These are phyloP conservation scores for Buathra laborator DNA, from an alignment of 2,888 invertebrate species.

Conservation along the genomic window DNA sequence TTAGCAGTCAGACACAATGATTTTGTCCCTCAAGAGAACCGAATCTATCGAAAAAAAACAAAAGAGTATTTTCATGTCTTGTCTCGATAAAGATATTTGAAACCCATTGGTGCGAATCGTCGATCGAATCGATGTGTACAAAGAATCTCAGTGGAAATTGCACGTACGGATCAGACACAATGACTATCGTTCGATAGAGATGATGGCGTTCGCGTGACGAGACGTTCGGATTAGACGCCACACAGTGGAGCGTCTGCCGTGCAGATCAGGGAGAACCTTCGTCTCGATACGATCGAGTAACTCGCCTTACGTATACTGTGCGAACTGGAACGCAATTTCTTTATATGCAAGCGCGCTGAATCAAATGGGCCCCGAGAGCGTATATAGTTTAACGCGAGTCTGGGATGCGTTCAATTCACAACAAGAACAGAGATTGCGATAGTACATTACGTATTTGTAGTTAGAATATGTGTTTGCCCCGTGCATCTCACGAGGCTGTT, in stretches of 20 bases:
- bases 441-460: not conserved
- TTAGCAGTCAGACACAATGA: too few species aligned
- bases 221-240: not conserved
- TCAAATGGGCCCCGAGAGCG: conserved; percentile 9
- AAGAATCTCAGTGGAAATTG: not conserved
- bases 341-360: not conserved
- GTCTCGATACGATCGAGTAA: not conserved
- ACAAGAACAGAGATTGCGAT: not conserved
- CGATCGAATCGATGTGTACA: not conserved
- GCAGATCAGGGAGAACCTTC: not conserved
- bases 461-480: not conserved
- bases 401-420: conserved; percentile 5
- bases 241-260: not conserved
- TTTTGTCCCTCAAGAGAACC: too few species aligned
- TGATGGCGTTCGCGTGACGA: not conserved
- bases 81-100: not conserved
- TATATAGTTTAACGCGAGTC: not conserved
- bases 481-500: not conserved
- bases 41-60: too few species aligned
- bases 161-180: not conserved
- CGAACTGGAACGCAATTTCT: not conserved
- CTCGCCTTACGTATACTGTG: not conserved
- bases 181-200: not conserved
- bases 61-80: not conserved
- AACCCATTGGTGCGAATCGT: not conserved